Conservation (phyloP, 2,888 invertebrate genomes). For the Pyralis farinalis region DNA sequence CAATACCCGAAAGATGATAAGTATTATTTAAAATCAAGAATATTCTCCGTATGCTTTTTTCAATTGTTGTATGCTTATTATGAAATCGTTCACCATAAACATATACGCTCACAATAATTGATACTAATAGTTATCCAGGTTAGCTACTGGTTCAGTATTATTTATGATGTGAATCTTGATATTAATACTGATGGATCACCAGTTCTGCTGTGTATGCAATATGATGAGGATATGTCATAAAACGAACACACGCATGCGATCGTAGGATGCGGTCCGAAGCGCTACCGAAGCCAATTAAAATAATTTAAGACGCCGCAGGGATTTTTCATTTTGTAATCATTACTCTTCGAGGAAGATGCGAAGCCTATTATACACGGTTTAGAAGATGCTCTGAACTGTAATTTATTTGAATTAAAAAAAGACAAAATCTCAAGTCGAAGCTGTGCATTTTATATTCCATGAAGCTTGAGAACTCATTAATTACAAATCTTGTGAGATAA, state of each 20-base stretch:
- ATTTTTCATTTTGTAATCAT: conserved; percentile 77
- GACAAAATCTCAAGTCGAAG: conserved; percentile 27
- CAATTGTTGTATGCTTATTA: too few relatives aligned
- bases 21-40: too few relatives aligned
- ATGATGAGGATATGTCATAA: conserved; percentile 34
- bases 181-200: conserved; percentile 34
- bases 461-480: conserved; percentile 19
- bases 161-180: conserved; percentile 2
- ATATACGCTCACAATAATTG: conserved; percentile 2
- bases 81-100: too few relatives aligned
- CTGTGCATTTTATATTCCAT: conserved; percentile 21
- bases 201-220: conserved; percentile 22
- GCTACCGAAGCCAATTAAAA: conserved; percentile 82
- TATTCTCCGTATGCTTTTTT: too few relatives aligned
- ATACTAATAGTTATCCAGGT: neutral
- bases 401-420: conserved; percentile 59
- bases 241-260: conserved; percentile 13
- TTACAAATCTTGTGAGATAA: conserved; percentile 5
- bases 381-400: conserved; percentile 62
- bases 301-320: conserved; percentile 76
- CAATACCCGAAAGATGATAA: too few relatives aligned
- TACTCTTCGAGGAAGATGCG: conserved; percentile 71
- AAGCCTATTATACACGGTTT: conserved; percentile 74
- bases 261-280: conserved; percentile 47
- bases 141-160: conserved; percentile 5